Conservation (phyloP, 2,888 invertebrate species). For the Pachymerium ferrugineum region DNA sequence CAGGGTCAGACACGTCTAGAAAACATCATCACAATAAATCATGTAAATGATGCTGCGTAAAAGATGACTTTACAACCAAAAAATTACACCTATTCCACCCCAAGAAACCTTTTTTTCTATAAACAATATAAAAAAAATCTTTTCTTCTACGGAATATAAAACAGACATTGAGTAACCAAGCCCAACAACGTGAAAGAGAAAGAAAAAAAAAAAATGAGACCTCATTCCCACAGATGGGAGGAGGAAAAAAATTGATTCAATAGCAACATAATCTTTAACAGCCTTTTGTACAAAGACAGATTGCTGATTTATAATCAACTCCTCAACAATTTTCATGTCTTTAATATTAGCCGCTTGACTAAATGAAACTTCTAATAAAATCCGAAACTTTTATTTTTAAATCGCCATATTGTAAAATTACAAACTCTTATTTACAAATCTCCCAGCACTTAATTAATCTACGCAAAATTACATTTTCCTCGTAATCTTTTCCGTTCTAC, state of each 20-base stretch:
- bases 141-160: not conserved
- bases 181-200: not conserved
- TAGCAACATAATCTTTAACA: not conserved
- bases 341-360: too few species aligned
- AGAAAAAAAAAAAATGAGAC: not conserved
- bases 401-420: too few species aligned
- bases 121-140: not conserved
- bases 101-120: too few species aligned
- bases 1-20: slow-evolving; percentile 8
- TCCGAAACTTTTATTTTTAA: too few species aligned
- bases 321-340: too few species aligned
- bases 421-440: not conserved
- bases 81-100: not conserved
- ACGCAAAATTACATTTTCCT: not conserved
- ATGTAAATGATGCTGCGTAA: not conserved
- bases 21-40: slow-evolving; percentile 19
- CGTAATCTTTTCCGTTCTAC: slow-evolving; percentile 13
- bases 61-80: too few species aligned
- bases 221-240: not conserved
- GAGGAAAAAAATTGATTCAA: not conserved
- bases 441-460: not conserved
- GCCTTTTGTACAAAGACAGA: not conserved
- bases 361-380: too few species aligned
- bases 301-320: too few species aligned
- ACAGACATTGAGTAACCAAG: not conserved